phyloP scores from a whole-genome alignment of 2,797 vertebrate species.

The Pseudochirops cupreus region DNA sequence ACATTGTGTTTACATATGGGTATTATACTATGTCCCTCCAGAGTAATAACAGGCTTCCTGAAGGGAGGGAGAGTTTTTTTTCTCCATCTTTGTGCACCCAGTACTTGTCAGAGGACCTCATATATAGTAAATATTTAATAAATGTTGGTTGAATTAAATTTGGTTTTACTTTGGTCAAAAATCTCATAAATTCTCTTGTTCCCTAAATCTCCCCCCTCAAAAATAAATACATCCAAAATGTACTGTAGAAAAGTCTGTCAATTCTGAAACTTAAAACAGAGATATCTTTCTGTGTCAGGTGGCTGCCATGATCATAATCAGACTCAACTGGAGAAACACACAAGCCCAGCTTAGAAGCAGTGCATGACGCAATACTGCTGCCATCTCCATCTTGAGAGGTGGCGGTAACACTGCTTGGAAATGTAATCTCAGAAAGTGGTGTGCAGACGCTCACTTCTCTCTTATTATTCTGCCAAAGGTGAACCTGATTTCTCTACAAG shows the following conservation, averaged over 20 bases:
- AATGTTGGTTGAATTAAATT: not conserved
- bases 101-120: not conserved
- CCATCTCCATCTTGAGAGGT: conserved; percentile 18
- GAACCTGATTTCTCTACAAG: conserved; percentile 23
- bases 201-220: not conserved
- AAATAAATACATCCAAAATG: not conserved
- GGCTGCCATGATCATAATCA: conserved; percentile 1
- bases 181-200: not conserved
- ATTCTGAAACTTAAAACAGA: not conserved
- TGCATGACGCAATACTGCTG: conserved; percentile 5
- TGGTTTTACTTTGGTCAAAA: not conserved
- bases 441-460: not conserved
- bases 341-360: not conserved
- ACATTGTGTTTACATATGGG: not conserved
- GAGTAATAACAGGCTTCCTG: not conserved
- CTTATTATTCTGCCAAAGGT: conserved; percentile 37
- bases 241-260: not conserved
- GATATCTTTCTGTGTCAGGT: conserved; percentile 16
- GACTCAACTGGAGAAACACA: not conserved
- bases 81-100: not conserved
- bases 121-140: not conserved
- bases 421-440: conserved; percentile 10
- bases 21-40: not conserved
- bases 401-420: conserved; percentile 34
- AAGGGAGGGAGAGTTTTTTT: not conserved